Conservation (phyloP, 2,797 vertebrate genomes). For the Acanthurus tractus region DNA sequence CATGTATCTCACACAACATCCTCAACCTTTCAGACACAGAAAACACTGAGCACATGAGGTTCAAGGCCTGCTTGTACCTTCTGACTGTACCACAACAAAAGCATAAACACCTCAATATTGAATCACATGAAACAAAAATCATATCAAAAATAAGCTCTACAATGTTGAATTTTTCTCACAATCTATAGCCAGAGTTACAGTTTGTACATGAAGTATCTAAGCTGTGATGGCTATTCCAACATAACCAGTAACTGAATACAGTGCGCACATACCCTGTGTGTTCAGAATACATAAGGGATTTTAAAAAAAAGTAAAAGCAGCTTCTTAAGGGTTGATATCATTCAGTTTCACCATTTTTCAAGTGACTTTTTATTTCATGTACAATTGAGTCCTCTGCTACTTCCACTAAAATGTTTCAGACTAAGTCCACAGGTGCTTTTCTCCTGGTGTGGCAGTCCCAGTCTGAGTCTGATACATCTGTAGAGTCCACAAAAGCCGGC, state of each 20-base stretch:
- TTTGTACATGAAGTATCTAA: constrained; percentile 46
- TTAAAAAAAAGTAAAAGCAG: constrained; percentile 74
- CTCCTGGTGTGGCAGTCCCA: constrained; percentile 82
- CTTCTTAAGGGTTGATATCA: constrained; percentile 65
- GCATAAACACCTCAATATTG: constrained; percentile 73
- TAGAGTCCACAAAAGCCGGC: constrained; percentile 88
- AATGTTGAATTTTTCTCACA: constrained; percentile 67
- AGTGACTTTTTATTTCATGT: constrained; percentile 61
- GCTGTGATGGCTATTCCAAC: constrained; percentile 66
- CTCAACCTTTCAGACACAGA: constrained; percentile 65
- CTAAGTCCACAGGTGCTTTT: constrained; percentile 88
- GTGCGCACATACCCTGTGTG: constrained; percentile 77
- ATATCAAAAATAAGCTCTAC: constrained; percentile 81
- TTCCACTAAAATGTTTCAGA: constrained; percentile 77
- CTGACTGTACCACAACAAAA: constrained; percentile 72
- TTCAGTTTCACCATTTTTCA: constrained; percentile 63
- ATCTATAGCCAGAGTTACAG: constrained; percentile 63
- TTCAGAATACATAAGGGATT: constrained; percentile 73
- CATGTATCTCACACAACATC: constrained; percentile 69
- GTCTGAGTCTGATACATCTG: constrained; percentile 59
- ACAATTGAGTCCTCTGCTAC: constrained; percentile 61
- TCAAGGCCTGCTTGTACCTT: constrained; percentile 84
- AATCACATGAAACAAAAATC: constrained; percentile 73
- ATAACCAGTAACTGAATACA: constrained; percentile 84
- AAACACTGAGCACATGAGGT: constrained; percentile 82